Conservation (phyloP, 2,113 vertebrate genomes). For the Syngnathus typhle region DNA sequence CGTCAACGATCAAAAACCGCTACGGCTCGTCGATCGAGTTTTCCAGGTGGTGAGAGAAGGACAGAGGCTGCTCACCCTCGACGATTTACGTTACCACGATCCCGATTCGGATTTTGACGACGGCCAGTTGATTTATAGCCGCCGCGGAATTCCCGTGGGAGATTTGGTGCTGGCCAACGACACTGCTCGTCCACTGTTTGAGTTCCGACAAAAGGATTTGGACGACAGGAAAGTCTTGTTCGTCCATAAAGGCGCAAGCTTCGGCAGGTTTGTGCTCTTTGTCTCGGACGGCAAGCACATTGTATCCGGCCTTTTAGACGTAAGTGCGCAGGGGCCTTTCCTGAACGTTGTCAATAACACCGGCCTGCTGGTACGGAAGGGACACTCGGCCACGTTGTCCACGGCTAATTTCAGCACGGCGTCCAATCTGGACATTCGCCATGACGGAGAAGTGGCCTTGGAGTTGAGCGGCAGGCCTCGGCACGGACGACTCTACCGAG, state of each 20-base stretch:
- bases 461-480: conserved; percentile 66
- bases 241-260: conserved; percentile 73
- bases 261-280: conserved; percentile 81
- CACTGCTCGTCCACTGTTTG: conserved; percentile 75
- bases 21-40: conserved; percentile 75
- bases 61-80: conserved; percentile 76
- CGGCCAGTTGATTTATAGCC: conserved; percentile 76
- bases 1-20: conserved; percentile 85
- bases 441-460: conserved; percentile 70
- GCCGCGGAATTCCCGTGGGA: conserved; percentile 80
- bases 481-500: conserved; percentile 70
- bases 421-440: conserved; percentile 83
- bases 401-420: conserved; percentile 72
- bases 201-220: conserved; percentile 81
- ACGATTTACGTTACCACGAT: conserved; percentile 81
- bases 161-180: conserved; percentile 79
- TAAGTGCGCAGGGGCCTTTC: conserved; percentile 78
- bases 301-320: conserved; percentile 77
- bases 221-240: conserved; percentile 78
- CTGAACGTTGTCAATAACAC: conserved; percentile 76
- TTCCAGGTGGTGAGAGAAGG: conserved; percentile 78
- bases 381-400: conserved; percentile 64
- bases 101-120: conserved; percentile 83
- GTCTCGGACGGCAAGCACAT: conserved; percentile 85
- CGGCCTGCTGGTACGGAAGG: conserved; percentile 79